phyloP scores from a whole-genome alignment of 1,140 invertebrate genomes.

The Hydropsyche tenuis region DNA sequence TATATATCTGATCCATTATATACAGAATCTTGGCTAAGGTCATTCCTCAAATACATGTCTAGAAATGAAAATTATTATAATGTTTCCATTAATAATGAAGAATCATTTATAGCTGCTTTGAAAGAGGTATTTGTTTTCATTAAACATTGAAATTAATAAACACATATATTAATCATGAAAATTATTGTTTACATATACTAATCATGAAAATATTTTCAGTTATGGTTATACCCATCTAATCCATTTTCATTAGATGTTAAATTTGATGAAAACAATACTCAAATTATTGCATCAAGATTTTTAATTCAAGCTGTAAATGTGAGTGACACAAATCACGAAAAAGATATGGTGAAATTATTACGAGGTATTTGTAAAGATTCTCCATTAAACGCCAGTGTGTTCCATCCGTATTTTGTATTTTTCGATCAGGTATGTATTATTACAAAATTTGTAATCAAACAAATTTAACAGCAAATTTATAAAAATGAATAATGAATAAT shows the following conservation, averaged over 20 bases:
- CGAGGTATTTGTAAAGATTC: constrained; percentile 80
- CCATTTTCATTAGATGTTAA: constrained; percentile 84
- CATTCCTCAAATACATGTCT: constrained; percentile 80
- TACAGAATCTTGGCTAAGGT: constrained; percentile 90
- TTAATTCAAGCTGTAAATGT: constrained; percentile 90
- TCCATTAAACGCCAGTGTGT: constrained; percentile 85
- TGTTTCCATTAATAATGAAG: constrained; percentile 76
- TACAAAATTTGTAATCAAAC: not conserved
- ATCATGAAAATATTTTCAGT: constrained; percentile 59
- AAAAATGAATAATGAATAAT: not conserved
- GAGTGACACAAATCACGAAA: constrained; percentile 87
- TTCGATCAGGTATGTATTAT: constrained; percentile 78
- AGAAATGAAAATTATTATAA: constrained; percentile 63
- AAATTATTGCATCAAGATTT: constrained; percentile 84
- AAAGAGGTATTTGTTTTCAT: constrained; percentile 77
- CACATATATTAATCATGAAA: no score
- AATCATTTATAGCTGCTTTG: constrained; percentile 75
- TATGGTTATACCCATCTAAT: constrained; percentile 76
- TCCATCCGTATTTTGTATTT: constrained; percentile 94
- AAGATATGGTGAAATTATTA: constrained; percentile 86
- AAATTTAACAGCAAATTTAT: not conserved
- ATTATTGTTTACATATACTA: no score
- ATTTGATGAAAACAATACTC: constrained; percentile 76
- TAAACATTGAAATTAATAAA: constrained; percentile 26
- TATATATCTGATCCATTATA: constrained; percentile 82